Percentiles rank a stretch among this genome's conserved stretches.
phyloP scores from a whole-genome alignment of 2,797 vertebrate genomes.

The Pipistrellus kuhlii region DNA sequence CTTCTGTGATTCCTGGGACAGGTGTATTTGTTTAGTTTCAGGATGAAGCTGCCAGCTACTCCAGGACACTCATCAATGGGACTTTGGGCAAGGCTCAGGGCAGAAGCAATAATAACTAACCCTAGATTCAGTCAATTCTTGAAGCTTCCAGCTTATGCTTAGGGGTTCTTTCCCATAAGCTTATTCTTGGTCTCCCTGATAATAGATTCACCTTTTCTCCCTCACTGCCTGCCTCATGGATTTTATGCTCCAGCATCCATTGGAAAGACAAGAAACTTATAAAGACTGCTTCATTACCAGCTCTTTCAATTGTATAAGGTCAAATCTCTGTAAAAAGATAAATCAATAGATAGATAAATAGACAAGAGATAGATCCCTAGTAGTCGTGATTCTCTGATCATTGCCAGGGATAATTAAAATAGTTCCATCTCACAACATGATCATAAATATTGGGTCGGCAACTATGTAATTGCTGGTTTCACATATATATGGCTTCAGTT shows the following conservation, averaged over 20 bases:
- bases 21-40: neutral
- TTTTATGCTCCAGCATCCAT: neutral
- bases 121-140: neutral
- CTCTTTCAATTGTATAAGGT: neutral
- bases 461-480: too few species aligned
- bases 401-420: conserved; percentile 26
- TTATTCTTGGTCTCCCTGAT: neutral
- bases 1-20: neutral
- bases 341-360: neutral
- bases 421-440: neutral
- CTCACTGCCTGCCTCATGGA: neutral
- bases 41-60: neutral
- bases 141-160: neutral
- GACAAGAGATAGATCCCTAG: neutral
- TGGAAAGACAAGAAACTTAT: neutral
- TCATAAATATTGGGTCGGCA: too few species aligned
- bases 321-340: conserved; percentile 22
- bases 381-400: neutral
- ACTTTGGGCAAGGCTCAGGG: neutral
- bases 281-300: neutral
- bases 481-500: too few species aligned
- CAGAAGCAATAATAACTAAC: neutral
- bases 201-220: neutral
- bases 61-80: neutral
- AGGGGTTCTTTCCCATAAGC: neutral